Base-by-base conservation (phyloP, 2,888 invertebrate genomes). In the Drosophila flavopinicola region DNA sequence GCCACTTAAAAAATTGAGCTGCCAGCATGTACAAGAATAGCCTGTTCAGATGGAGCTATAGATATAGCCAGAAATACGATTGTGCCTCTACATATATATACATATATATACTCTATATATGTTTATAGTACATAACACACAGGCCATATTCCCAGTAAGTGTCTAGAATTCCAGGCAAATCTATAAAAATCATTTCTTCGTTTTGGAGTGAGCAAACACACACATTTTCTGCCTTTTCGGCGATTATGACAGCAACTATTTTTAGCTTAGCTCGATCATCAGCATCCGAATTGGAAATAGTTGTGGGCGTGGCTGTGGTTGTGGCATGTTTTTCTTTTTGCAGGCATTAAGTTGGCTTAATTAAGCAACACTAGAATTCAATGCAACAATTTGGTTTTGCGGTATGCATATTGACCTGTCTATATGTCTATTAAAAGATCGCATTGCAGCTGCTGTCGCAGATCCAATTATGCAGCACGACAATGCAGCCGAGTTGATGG, bases 311-410 rank as follows among this genome's bases (percentile, higher is more conserved):
- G 73, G 52, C 27, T 24, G 7, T 9, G n/a, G 15, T 11, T 35
- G 7, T 25, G 41, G n/a, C 41, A 24, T 48, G 25, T 66, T 63
- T 67, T 47, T 65, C n/a, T n/a, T n/a, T n/a, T n/a, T n/a, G n/a
- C n/a, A n/a, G 77, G 66, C 68, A 74, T 87, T 80, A 79, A 67
- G 69, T 66, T 72, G 54, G 82, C 87, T 77, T 88, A 84, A 83
- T 83, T 83, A 83, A 75, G 69, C 84, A 75, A 66, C 84, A 59
- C 41, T 77, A 64, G 58, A 73, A 80, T 80, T 73, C 52, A 29
- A 33, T 45, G 44, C 30, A 25, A 24, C 20, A 20, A 3, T 20
- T 20, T 20, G 2, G 9, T 27, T 13, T 17, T 24, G 11, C 29
- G n/a, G n/a, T 32, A 39, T 17, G 11, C 13, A 20, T n/a, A n/a